These are phyloP conservation scores for Oxyura jamaicensis DNA, from an alignment of 2,113 vertebrate species.

Conservation along the genomic window DNA sequence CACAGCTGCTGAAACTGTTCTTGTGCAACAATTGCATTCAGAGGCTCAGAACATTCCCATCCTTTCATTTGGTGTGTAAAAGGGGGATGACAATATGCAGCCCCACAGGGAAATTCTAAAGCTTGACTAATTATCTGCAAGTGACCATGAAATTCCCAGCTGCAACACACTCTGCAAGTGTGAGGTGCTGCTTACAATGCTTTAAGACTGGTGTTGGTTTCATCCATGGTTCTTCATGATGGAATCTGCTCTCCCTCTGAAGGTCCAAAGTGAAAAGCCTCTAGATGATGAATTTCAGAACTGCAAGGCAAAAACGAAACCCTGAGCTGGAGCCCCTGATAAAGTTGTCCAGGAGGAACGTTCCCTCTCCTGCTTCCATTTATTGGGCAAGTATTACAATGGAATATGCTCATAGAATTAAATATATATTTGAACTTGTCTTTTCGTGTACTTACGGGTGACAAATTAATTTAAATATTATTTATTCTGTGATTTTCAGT, in stretches of 20 bases:
- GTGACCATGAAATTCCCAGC: neutral
- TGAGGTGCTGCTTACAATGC: neutral
- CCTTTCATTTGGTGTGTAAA: neutral
- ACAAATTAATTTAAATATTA: conserved; percentile 59
- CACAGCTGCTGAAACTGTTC: neutral
- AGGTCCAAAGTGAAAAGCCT: neutral
- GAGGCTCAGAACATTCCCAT: neutral
- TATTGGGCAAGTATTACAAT: neutral
- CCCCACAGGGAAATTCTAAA: neutral
- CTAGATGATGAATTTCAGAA: neutral
- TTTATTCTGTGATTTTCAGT: conserved; percentile 64
- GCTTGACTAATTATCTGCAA: neutral
- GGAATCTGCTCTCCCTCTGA: neutral
- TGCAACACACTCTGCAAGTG: neutral
- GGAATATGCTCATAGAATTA: neutral
- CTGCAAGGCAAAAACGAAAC: neutral
- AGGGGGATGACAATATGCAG: neutral
- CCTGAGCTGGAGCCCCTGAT: neutral
- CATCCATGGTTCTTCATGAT: neutral
- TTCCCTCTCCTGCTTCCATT: neutral
- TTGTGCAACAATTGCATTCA: neutral
- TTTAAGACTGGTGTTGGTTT: neutral
- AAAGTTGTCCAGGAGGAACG: neutral
- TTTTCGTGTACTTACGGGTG: conserved; percentile 12
- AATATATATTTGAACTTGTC: conserved; percentile 40